Evolutionary conservation across 35 echinoderm and acorn worm species (phyloP).

Genomic region (Heliocidaris erythrogramma): DNA sequence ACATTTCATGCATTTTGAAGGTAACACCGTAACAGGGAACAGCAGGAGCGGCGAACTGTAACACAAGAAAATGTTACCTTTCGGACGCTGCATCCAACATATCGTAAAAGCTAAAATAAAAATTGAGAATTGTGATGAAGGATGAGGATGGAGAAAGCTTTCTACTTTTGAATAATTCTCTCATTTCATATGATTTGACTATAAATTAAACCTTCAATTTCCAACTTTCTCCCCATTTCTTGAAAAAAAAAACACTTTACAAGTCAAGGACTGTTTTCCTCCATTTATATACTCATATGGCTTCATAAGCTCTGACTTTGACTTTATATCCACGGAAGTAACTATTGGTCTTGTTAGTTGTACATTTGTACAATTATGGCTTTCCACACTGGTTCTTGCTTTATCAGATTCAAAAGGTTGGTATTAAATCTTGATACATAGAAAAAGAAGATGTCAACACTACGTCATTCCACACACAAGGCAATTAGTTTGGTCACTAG

Average conservation of each 20-base stretch:
- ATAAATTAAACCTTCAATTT: background rate
- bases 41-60: background rate
- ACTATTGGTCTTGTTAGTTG: no score
- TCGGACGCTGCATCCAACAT: conserved; percentile 33
- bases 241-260: background rate
- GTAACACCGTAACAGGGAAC: background rate
- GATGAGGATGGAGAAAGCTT: background rate
- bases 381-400: no score
- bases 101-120: conserved; percentile 53
- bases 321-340: no score
- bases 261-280: background rate
- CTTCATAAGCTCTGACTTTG: no score
- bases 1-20: conserved; percentile 25
- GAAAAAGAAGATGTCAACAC: no score
- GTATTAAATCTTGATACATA: no score
- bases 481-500: no score
- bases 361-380: no score
- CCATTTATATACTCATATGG: background rate
- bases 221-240: background rate
- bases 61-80: conserved; percentile 41
- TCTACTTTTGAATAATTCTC: background rate
- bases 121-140: background rate
- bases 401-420: no score
- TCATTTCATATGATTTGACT: no score
- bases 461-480: no score